phyloP scores from a whole-genome alignment of 2,113 vertebrate species.

The Orycteropus afer region DNA sequence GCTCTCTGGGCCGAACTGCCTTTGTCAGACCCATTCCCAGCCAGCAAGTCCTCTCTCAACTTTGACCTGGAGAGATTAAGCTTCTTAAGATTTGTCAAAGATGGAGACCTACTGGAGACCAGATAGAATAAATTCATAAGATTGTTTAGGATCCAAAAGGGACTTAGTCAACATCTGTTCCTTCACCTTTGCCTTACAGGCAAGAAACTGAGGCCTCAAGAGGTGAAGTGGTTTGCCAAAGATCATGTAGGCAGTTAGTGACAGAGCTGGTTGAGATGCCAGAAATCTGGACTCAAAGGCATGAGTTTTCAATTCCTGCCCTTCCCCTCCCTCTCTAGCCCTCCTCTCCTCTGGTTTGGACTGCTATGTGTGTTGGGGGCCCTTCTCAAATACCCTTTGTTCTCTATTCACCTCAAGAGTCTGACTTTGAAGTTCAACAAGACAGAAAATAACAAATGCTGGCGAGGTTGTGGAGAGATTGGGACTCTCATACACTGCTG shows the following conservation, averaged over 20 bases:
- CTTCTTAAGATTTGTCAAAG: not conserved
- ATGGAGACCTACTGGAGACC: not conserved
- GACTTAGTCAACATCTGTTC: not conserved
- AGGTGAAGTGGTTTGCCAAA: not conserved
- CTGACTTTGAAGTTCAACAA: too few relatives aligned
- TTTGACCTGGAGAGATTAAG: not conserved
- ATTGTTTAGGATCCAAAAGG: not conserved
- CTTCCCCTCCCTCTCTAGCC: not conserved
- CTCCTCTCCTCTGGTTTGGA: not conserved
- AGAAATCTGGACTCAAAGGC: not conserved
- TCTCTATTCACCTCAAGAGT: not conserved
- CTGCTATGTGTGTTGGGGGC: not conserved
- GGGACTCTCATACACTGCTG: too few relatives aligned
- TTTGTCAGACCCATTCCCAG: not conserved
- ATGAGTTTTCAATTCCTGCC: not conserved
- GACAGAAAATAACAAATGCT: too few relatives aligned
- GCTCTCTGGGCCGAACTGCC: rapidly evolving
- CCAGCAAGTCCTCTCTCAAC: not conserved
- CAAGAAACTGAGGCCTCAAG: not conserved
- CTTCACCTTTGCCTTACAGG: not conserved
- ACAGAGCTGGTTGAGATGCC: not conserved
- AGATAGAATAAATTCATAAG: not conserved
- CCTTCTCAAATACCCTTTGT: not conserved
- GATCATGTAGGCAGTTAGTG: not conserved
- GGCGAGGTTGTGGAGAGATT: too few relatives aligned